A percentile compares a stretch with the other conserved stretches of the same genome.
Evolutionary conservation across 2,113 vertebrate genomes (phyloP).

Genomic region (Tetrao urogallus): DNA sequence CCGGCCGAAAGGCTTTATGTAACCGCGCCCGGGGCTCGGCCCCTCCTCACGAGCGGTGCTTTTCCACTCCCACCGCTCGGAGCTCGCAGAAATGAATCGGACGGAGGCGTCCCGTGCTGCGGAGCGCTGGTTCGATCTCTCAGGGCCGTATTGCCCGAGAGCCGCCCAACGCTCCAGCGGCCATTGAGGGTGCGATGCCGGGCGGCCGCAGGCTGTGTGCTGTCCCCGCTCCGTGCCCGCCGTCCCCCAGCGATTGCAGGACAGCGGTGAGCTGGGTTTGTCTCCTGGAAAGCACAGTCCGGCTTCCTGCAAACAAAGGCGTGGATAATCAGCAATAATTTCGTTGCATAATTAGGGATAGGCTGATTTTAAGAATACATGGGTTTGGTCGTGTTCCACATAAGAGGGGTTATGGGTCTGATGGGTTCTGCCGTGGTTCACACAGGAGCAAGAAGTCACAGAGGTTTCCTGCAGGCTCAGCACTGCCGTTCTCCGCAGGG

Average conservation of each 20-base stretch:
- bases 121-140: not conserved
- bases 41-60: not conserved
- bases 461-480: not conserved
- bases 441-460: not conserved
- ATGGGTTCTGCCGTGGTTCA: not conserved
- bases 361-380: not conserved
- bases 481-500: not conserved
- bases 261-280: not conserved
- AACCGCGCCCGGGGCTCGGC: not conserved
- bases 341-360: not conserved
- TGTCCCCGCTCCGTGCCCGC: not conserved
- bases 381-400: fast-evolving
- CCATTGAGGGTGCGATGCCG: fast-evolving
- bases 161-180: not conserved
- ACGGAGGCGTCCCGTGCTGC: not conserved
- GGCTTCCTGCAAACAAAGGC: not conserved
- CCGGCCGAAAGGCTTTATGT: conserved; percentile 48
- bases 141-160: not conserved
- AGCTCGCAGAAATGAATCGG: conserved; percentile 20
- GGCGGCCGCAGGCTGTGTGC: not conserved
- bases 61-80: not conserved
- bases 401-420: not conserved
- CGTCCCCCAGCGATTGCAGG: not conserved
- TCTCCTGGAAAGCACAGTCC: not conserved
- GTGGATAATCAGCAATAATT: not conserved